phyloP scores from a whole-genome alignment of 2,888 invertebrate genomes.

The Orthosia gracilis region DNA sequence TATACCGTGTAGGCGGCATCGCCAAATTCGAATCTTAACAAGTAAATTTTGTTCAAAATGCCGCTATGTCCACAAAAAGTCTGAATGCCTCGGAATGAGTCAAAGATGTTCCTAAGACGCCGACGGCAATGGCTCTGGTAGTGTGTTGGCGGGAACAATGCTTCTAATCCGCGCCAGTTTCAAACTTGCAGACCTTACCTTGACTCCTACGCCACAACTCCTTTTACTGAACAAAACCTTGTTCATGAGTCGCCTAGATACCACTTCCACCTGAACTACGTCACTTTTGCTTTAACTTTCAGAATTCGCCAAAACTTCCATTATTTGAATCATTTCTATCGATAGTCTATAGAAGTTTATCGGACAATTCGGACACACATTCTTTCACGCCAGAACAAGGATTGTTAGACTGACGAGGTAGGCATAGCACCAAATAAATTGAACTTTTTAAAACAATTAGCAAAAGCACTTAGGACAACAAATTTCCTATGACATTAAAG shows the following conservation, averaged over 20 bases:
- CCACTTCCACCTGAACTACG: conserved; percentile 59
- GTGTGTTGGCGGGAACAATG: conserved; percentile 89
- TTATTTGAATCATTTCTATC: neutral
- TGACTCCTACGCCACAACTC: conserved; percentile 89
- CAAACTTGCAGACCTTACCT: conserved; percentile 90
- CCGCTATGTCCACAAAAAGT: conserved; percentile 70
- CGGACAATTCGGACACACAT: neutral
- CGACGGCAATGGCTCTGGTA: conserved; percentile 73
- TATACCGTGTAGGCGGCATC: conserved; percentile 72
- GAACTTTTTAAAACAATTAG: neutral
- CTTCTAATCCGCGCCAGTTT: conserved; percentile 80
- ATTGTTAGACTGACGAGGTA: neutral
- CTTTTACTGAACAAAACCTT: conserved; percentile 86
- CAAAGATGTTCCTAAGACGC: conserved; percentile 73
- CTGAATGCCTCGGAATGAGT: conserved; percentile 71
- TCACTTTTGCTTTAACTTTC: conserved; percentile 52
- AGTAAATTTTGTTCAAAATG: conserved; percentile 69
- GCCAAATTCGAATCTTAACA: conserved; percentile 70
- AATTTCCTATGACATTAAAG: conserved; percentile 3
- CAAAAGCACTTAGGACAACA: neutral
- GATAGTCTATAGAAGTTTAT: neutral
- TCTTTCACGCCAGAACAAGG: neutral
- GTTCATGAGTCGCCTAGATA: conserved; percentile 70
- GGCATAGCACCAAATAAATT: neutral
- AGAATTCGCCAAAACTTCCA: neutral